Evolutionary conservation across 2,113 vertebrate species (phyloP), one percentile per base, ranked within the genome.

Genomic region (Misgurnus mizolepis): DNA sequence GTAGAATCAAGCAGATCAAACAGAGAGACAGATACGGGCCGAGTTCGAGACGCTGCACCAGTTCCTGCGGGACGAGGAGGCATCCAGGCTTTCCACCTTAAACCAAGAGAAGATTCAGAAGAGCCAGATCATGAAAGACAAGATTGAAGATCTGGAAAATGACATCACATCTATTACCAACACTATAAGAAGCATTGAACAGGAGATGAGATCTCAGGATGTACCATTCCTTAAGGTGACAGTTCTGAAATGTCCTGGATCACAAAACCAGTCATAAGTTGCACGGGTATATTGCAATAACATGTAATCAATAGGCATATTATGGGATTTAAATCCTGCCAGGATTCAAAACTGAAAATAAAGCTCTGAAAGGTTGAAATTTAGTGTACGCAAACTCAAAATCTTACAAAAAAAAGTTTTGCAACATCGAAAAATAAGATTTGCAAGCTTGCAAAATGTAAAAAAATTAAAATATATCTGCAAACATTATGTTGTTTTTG

Each of bases 41-140:
- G 92, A 93, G 66, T 94, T 94, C 78, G 87, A 93, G 76, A 83
- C 76, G 1, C 85, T 94, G 60, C 89, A 90, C 68, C 45, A n/a
- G 72, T 93, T 92, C 78, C 90, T 94, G 67, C 87, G 77, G 55
- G 90, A 93, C 65, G 92, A 93, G 76, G 93, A 94, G 80, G 86
- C 83, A 17, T 84, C 83, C 22, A 88, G 89, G 68, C 79, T 93
- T 18, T 86, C 85, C 14, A 79, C 83, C 66, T 83, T 94, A 22
- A 89, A 88, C 75, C 86, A 86, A 4, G 93, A 94, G 40, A 80
- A 91, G 81, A 83, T 87, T 4, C 81, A 88, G 62, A 94, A 93
- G 85, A 86, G 78, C 18, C 71, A 85, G 45, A 76, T 81, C 60
- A 88, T 93, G n/a, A 87, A 62, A n/a, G 81, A 89, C 62, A 88